Percentiles rank a stretch among this genome's conserved stretches.
These are phyloP conservation scores for Plestiodon gilberti DNA, from an alignment of 2,113 vertebrate genomes.

Conservation along the genomic window DNA sequence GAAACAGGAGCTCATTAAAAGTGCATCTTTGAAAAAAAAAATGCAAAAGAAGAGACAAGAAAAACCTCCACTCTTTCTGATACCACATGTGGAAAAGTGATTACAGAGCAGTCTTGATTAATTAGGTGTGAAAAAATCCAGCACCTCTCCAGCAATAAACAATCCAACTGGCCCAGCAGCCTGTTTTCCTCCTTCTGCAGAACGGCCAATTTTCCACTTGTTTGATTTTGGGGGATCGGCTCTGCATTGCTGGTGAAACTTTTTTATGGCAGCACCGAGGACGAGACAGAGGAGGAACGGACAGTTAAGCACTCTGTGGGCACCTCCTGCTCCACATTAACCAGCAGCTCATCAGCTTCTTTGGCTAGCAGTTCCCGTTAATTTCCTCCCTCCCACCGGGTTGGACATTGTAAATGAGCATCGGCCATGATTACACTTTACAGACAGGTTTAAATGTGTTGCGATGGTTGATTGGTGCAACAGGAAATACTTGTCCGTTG, in stretches of 20 bases:
- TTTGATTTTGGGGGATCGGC: conserved; percentile 33
- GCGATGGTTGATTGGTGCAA: background rate
- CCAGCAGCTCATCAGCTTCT: background rate
- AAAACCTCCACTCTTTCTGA: conserved; percentile 22
- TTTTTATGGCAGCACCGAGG: conserved; percentile 32
- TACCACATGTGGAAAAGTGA: conserved; percentile 62
- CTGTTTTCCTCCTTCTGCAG: conserved; percentile 39
- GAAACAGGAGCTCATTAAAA: conserved; percentile 71
- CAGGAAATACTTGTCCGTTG: background rate
- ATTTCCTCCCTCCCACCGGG: background rate
- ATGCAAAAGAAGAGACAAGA: background rate
- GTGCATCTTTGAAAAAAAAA: conserved; percentile 42
- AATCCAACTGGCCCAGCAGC: conserved; percentile 48
- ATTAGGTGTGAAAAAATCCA: conserved; percentile 72
- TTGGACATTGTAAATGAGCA: background rate
- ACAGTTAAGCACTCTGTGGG: background rate
- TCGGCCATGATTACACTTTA: background rate
- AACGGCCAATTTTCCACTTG: conserved; percentile 66
- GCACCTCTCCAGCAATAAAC: conserved; percentile 60
- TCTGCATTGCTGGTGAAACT: conserved; percentile 42
- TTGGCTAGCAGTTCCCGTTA: background rate
- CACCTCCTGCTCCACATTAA: background rate
- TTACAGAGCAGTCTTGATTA: conserved; percentile 71
- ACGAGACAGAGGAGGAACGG: background rate
- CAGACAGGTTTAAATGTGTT: background rate